These are phyloP conservation scores for Cremastinae sp. DNA, from an alignment of 2,888 invertebrate genomes.

Conservation along the genomic window DNA sequence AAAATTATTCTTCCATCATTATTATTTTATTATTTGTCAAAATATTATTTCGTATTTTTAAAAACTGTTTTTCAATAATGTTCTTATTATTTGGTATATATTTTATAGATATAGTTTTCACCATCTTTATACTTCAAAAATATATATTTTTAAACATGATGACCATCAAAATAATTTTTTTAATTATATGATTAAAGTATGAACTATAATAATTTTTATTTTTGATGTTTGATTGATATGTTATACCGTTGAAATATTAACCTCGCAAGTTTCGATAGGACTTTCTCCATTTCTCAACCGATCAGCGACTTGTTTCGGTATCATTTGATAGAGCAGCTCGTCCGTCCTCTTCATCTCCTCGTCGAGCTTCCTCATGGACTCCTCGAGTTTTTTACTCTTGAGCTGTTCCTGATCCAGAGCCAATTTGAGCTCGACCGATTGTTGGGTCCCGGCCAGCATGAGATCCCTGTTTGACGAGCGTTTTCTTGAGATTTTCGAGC, in stretches of 20 bases:
- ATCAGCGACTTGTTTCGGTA: slow-evolving; percentile 98
- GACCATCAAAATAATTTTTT: no score
- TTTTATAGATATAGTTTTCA: no score
- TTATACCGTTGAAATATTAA: slow-evolving; percentile 76
- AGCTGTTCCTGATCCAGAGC: slow-evolving; percentile 98
- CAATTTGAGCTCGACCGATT: slow-evolving; percentile 96
- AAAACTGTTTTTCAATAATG: no score
- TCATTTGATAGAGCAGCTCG: slow-evolving; percentile 98
- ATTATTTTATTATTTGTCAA: neutral
- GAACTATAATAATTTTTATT: neutral
- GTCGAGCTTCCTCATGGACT: slow-evolving; percentile 97
- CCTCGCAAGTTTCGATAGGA: slow-evolving; percentile 98
- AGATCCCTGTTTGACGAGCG: slow-evolving; percentile 86
- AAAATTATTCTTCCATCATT: no score
- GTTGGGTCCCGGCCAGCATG: slow-evolving; percentile 97
- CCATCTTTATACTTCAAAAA: no score
- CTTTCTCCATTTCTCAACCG: slow-evolving; percentile 95
- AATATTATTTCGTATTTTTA: no score
- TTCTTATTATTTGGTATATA: no score
- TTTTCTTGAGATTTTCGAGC: no score
- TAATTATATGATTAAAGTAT: no score
- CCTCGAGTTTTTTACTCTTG: slow-evolving; percentile 97
- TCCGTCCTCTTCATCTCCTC: slow-evolving; percentile 98
- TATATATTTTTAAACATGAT: no score
- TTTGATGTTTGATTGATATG: neutral